Percentiles rank a stretch among this genome's conserved stretches.
Conservation (phyloP, 2,797 vertebrate genomes). For the Remorina albescens region DNA sequence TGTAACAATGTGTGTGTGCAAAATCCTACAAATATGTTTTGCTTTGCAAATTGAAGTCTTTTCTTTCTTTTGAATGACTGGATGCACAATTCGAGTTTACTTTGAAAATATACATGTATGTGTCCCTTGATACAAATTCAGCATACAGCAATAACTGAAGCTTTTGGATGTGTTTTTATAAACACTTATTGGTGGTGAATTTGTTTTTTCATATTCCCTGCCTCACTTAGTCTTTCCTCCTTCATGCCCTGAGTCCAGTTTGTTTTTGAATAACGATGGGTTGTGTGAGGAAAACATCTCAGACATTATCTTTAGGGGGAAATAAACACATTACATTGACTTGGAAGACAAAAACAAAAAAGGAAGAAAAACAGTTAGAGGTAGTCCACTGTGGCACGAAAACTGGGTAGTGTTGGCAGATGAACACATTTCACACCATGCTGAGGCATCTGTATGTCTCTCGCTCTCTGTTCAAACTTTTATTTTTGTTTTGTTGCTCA, state of each 20-base stretch:
- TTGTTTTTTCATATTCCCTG: conserved; percentile 11
- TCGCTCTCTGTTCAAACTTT: conserved; percentile 19
- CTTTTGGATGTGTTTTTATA: background rate
- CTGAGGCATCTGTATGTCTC: conserved; percentile 20
- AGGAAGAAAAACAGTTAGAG: conserved; percentile 62
- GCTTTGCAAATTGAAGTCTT: background rate
- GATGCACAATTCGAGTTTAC: background rate
- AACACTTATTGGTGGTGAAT: conserved; percentile 35
- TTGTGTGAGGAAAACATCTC: conserved; percentile 71
- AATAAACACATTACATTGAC: conserved; percentile 80
- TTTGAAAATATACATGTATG: background rate
- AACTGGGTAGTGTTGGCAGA: conserved; percentile 70
- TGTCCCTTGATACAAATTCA: background rate
- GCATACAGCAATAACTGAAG: background rate
- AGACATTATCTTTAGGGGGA: conserved; percentile 72
- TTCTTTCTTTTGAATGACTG: background rate
- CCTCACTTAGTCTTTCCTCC: conserved; percentile 1
- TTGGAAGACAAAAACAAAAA: conserved; percentile 75
- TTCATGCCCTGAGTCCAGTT: conserved; percentile 8
- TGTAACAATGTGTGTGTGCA: background rate
- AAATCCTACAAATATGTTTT: background rate
- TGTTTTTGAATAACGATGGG: conserved; percentile 65
- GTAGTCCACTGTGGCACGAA: conserved; percentile 67
- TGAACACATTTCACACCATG: conserved; percentile 49
- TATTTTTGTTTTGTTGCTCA: conserved; percentile 57